Evolutionary conservation across 2,888 invertebrate species (phyloP).

Genomic region (Hyposoter didymator): DNA sequence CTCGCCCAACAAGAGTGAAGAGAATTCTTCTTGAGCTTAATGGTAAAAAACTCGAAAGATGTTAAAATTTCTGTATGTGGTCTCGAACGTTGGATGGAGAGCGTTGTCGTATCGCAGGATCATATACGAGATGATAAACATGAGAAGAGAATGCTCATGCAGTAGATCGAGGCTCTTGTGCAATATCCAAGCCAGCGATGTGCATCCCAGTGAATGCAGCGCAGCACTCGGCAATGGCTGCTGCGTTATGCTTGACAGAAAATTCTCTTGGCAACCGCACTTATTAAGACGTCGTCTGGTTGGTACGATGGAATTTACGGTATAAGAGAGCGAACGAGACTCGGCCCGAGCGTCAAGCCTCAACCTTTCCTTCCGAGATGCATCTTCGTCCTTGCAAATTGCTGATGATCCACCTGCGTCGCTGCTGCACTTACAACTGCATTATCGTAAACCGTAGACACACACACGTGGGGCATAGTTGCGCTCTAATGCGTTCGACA

Average conservation of each 20-base stretch:
- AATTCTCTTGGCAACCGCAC: conserved; percentile 80
- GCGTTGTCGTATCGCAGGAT: conserved; percentile 1
- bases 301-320: conserved; percentile 75
- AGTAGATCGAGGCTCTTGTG: conserved; percentile 46
- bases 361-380: background rate
- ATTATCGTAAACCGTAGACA: background rate
- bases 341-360: conserved; percentile 6
- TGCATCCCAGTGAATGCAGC: conserved; percentile 25
- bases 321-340: conserved; percentile 23
- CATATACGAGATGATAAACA: conserved; percentile 21
- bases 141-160: conserved; percentile 18
- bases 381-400: conserved; percentile 27
- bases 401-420: conserved; percentile 40
- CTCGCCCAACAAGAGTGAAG: background rate
- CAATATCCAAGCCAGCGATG: conserved; percentile 49
- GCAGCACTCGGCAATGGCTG: background rate
- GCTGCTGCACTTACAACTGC: conserved; percentile 7
- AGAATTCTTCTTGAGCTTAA: conserved; percentile 23
- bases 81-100: conserved; percentile 39
- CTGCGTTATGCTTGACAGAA: conserved; percentile 70
- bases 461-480: background rate
- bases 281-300: conserved; percentile 82
- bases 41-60: background rate
- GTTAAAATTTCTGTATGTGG: background rate
- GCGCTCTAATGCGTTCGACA: background rate